Percentiles rank a stretch among this genome's conserved stretches.
phyloP scores from a whole-genome alignment of 1,140 invertebrate genomes.

The Penaeus chinensis region DNA sequence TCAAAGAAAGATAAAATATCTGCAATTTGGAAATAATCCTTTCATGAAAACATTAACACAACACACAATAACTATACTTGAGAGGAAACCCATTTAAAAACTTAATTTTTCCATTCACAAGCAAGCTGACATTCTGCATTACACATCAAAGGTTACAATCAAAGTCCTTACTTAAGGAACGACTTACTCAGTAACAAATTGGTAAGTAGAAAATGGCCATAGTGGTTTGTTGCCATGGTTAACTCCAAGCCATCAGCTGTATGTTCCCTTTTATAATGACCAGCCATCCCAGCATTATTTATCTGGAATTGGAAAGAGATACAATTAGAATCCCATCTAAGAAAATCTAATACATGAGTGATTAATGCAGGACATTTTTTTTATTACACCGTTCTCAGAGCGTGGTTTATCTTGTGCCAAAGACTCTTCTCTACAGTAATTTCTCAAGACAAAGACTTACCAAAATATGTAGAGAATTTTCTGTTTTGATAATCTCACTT shows the following conservation, averaged over 20 bases:
- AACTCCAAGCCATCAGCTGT: slow-evolving; percentile 36
- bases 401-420: neutral
- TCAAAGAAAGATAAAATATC: too few relatives aligned
- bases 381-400: too few relatives aligned
- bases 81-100: too few relatives aligned
- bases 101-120: too few relatives aligned
- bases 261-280: neutral
- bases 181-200: slow-evolving; percentile 30
- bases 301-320: slow-evolving; percentile 16
- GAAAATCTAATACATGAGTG: neutral
- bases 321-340: neutral
- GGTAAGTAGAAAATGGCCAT: slow-evolving; percentile 37
- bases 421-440: neutral
- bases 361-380: neutral
- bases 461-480: slow-evolving; percentile 17
- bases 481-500: neutral
- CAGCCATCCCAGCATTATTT: slow-evolving; percentile 34
- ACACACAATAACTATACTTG: too few relatives aligned
- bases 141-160: neutral
- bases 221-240: slow-evolving; percentile 39
- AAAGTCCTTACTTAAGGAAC: neutral
- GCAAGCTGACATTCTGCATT: neutral
- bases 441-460: neutral
- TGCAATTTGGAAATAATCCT: too few relatives aligned
- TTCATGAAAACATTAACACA: too few relatives aligned